Conservation (phyloP, 2,888 invertebrate species). For the Eupithecia exiguata region DNA sequence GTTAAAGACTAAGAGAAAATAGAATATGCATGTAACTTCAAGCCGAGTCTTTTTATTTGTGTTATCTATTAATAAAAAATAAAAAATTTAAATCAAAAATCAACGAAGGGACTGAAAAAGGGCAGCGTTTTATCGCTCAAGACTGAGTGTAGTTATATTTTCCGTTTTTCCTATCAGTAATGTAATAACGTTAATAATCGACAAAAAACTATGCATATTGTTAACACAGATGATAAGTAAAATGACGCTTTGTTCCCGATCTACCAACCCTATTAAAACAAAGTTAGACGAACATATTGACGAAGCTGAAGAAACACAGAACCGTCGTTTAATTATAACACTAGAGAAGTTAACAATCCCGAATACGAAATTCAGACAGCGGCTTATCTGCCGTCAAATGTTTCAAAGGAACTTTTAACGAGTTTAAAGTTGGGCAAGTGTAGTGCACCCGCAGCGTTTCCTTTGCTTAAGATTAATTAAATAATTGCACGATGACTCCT, state of each 20-base stretch:
- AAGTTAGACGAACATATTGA: slow-evolving; percentile 31
- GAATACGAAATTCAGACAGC: slow-evolving; percentile 77
- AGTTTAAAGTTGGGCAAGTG: slow-evolving; percentile 82
- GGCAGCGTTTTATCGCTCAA: too few species aligned
- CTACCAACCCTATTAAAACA: slow-evolving; percentile 15
- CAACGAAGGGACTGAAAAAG: too few species aligned
- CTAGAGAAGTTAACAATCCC: slow-evolving; percentile 81
- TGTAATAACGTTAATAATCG: too few species aligned
- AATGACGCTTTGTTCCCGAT: background rate
- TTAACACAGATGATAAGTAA: background rate
- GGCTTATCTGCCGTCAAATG: slow-evolving; percentile 84
- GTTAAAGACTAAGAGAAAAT: background rate
- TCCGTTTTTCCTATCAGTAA: too few species aligned
- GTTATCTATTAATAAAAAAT: too few species aligned
- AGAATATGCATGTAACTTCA: too few species aligned
- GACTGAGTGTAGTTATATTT: too few species aligned
- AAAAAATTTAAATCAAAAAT: too few species aligned
- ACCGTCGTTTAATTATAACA: slow-evolving; percentile 79
- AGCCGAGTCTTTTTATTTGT: too few species aligned
- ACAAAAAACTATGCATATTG: too few species aligned
- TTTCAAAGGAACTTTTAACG: slow-evolving; percentile 83
- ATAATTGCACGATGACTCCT: slow-evolving; percentile 83
- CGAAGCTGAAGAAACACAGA: slow-evolving; percentile 45
- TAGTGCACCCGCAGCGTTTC: slow-evolving; percentile 79
- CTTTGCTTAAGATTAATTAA: slow-evolving; percentile 82